phyloP scores from a whole-genome alignment of 92 coral and sea anemone species.

The Porites rus region DNA sequence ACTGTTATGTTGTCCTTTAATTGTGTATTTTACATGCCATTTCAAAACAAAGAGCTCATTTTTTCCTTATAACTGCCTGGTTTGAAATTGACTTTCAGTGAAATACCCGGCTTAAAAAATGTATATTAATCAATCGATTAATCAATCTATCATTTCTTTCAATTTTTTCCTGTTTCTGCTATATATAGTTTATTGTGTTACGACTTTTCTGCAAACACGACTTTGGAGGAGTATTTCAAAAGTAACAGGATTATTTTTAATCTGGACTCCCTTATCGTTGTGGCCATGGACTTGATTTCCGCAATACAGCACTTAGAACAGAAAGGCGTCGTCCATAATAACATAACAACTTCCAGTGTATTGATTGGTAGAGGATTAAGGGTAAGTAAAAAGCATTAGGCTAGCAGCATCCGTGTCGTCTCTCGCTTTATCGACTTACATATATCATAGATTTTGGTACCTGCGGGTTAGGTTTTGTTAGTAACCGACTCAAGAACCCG shows the following conservation, averaged over 20 bases:
- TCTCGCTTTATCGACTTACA: too few relatives aligned
- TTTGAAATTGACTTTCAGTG: too few relatives aligned
- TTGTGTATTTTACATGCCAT: too few relatives aligned
- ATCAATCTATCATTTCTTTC: background rate
- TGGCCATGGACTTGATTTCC: slow-evolving; percentile 40
- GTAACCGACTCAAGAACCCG: too few relatives aligned
- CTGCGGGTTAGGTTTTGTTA: too few relatives aligned
- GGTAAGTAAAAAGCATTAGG: background rate
- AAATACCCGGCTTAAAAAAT: too few relatives aligned
- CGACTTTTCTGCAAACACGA: slow-evolving; percentile 34
- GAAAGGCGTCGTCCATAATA: slow-evolving; percentile 46
- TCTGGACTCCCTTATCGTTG: slow-evolving; percentile 21
- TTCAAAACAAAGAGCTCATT: too few relatives aligned
- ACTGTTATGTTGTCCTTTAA: too few relatives aligned
- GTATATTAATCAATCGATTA: too few relatives aligned
- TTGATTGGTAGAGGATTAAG: slow-evolving; percentile 38
- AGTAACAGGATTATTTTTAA: background rate
- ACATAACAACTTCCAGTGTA: slow-evolving; percentile 34
- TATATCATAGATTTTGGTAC: too few relatives aligned
- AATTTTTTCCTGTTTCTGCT: background rate
- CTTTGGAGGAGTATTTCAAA: slow-evolving; percentile 27
- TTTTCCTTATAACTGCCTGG: too few relatives aligned
- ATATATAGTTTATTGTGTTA: slow-evolving; percentile 53
- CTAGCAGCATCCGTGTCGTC: too few relatives aligned
- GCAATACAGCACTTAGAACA: slow-evolving; percentile 35